Percentiles rank a stretch among this genome's conserved stretches.
These are phyloP conservation scores for Gymnorhina tibicen DNA, from an alignment of 2,113 vertebrate genomes.

Conservation along the genomic window DNA sequence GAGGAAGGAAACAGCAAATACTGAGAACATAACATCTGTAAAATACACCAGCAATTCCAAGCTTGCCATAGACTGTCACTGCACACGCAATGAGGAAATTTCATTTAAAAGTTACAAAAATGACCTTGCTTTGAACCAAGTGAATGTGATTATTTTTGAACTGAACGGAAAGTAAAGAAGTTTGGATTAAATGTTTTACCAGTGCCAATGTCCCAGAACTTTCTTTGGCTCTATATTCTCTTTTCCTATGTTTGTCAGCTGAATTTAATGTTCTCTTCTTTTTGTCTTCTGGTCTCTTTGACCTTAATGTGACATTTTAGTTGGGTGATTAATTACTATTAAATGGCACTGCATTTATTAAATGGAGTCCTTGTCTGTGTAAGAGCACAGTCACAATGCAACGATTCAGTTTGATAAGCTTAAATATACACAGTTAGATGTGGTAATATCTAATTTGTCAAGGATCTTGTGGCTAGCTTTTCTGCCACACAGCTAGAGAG, in stretches of 20 bases:
- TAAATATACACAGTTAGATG: conserved; percentile 80
- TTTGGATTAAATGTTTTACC: conserved; percentile 65
- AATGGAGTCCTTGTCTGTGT: conserved; percentile 71
- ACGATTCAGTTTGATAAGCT: conserved; percentile 80
- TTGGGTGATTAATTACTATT: conserved; percentile 77
- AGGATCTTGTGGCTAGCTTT: conserved; percentile 68
- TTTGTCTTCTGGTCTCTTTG: conserved; percentile 73
- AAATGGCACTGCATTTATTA: conserved; percentile 74
- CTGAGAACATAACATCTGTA: conserved; percentile 14
- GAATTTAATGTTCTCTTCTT: conserved; percentile 68
- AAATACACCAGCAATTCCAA: conserved; percentile 18
- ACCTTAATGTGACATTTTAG: conserved; percentile 79
- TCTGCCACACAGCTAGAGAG: conserved; percentile 67
- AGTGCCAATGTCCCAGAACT: conserved; percentile 60
- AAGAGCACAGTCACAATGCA: conserved; percentile 71
- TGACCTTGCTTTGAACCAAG: conserved; percentile 61
- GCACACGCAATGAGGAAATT: conserved; percentile 23
- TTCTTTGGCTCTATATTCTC: conserved; percentile 53
- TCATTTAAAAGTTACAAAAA: conserved; percentile 53
- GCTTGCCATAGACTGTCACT: conserved; percentile 22
- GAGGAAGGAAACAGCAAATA: neutral
- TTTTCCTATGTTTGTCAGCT: conserved; percentile 68
- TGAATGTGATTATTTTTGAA: conserved; percentile 61
- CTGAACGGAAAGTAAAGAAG: conserved; percentile 50
- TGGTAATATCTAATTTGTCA: conserved; percentile 81